Base-by-base conservation (phyloP, 1,140 invertebrate species). In the Euwallacea similis region DNA sequence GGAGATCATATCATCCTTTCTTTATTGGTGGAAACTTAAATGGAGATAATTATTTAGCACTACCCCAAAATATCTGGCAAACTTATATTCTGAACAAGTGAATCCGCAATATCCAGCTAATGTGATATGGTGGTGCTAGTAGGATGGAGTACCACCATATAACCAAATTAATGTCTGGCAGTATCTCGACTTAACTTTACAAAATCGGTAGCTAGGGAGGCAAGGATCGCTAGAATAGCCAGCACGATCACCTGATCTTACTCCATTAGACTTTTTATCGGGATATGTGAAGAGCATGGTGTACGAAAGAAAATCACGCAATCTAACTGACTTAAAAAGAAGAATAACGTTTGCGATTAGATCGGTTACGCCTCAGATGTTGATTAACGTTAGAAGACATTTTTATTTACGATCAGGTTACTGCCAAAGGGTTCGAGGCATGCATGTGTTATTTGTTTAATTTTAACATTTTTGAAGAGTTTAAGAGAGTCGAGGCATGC, bases 101-200 rank as follows among this genome's bases (percentile, higher is more conserved):
- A 72, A 72, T 63, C 44, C 63, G 54, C 60, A 73, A 58, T 7
- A 60, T 73, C 53, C 62, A 43, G 8, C 62, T 9, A 73, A 73
- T 73, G 66, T 70, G 41, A 61, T 68, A 68, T 67, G 50, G 47
- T 74, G 74, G n/a, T n/a, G n/a, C 73, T 71, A 74, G 33, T 66
- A 66, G 58, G 69, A 75, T 72, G 65, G 65, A 73, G 66, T 60
- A 66, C 50, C 63, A 44, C 61, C 70, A 9, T 55, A 72, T 72
- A 64, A 50, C 53, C 44, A 42, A 69, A 69, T 65, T 42, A 70
- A 62, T 66, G 63, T 72, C 11, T 46, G n/a, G n/a, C n/a, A n/a
- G n/a, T n/a, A n/a, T n/a, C n/a, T n/a, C n/a, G n/a, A n/a, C n/a
- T n/a, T n/a, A n/a, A n/a, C n/a, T n/a, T n/a, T n/a, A n/a, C n/a